Conservation (phyloP, 1,140 invertebrate species). For the Pollicipes pollicipes region DNA sequence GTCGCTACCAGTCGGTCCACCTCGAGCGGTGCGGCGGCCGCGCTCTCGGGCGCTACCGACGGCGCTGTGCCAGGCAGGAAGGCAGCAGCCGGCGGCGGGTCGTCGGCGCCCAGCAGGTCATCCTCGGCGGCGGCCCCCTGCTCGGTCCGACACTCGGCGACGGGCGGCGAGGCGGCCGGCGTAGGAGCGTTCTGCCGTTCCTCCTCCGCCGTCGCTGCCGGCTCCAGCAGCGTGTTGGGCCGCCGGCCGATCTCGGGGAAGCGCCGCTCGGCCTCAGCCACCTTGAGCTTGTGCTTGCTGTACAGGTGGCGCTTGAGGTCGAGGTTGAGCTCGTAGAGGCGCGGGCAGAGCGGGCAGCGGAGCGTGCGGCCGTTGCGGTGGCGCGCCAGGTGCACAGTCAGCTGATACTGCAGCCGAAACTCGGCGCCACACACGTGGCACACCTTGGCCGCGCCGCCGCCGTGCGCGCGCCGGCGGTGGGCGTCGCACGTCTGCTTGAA, state of each 20-base stretch:
- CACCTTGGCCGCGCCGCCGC: too few species aligned
- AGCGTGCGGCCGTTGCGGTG: not conserved
- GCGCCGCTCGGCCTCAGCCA: not conserved
- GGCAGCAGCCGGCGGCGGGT: too few species aligned
- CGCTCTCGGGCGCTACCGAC: too few species aligned
- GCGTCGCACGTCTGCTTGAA: too few species aligned
- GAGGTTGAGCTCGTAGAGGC: constrained; percentile 2
- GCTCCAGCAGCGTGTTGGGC: not conserved
- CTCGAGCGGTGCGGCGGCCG: not conserved
- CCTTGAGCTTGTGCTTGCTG: not conserved
- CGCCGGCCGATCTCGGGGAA: constrained; percentile 7
- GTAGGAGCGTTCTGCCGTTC: too few species aligned
- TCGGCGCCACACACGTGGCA: too few species aligned
- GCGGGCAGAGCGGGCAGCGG: not conserved
- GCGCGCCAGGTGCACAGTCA: not conserved
- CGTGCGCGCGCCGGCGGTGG: too few species aligned
- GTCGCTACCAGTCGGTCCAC: not conserved
- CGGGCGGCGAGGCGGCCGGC: too few species aligned
- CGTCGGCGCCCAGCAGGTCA: not conserved
- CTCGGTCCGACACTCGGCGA: too few species aligned
- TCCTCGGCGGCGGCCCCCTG: too few species aligned
- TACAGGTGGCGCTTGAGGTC: constrained; percentile 5
- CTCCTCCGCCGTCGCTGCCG: too few species aligned
- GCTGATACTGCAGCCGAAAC: too few species aligned
- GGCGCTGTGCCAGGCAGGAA: not conserved